Evolutionary conservation across 2,113 vertebrate genomes (phyloP).

Genomic region (Phrynosoma blainvillii): DNA sequence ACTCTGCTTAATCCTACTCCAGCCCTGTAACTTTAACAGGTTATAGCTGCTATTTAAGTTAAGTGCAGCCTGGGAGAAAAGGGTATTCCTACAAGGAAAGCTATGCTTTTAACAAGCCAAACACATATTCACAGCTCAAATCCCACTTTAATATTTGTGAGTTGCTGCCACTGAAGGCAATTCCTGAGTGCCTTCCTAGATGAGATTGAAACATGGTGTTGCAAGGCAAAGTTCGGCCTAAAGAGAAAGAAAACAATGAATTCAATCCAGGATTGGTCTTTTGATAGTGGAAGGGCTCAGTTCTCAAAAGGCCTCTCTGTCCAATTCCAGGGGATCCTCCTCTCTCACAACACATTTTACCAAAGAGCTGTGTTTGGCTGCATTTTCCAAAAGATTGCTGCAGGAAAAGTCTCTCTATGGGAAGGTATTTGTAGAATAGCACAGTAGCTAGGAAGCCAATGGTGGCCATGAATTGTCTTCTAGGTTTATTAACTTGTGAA

Average conservation of each 20-base stretch:
- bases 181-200: neutral
- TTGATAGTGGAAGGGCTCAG: neutral
- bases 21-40: too few relatives aligned
- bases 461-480: neutral
- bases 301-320: too few relatives aligned
- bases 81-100: neutral
- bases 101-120: neutral
- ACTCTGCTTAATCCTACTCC: too few relatives aligned
- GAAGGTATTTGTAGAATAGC: neutral
- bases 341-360: too few relatives aligned
- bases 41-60: too few relatives aligned
- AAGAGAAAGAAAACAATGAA: neutral
- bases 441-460: neutral
- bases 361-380: too few relatives aligned
- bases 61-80: neutral
- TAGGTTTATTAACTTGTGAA: too few relatives aligned
- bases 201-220: neutral
- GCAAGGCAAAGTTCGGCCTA: neutral
- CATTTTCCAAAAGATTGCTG: too few relatives aligned
- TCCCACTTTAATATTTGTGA: neutral
- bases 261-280: too few relatives aligned
- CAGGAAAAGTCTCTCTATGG: neutral
- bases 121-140: neutral
- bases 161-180: too few relatives aligned
- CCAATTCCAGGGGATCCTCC: too few relatives aligned